Evolutionary conservation across 2,113 vertebrate genomes (phyloP), one percentile per base, ranked within the genome.

Genomic region (Aptenodytes forsteri): DNA sequence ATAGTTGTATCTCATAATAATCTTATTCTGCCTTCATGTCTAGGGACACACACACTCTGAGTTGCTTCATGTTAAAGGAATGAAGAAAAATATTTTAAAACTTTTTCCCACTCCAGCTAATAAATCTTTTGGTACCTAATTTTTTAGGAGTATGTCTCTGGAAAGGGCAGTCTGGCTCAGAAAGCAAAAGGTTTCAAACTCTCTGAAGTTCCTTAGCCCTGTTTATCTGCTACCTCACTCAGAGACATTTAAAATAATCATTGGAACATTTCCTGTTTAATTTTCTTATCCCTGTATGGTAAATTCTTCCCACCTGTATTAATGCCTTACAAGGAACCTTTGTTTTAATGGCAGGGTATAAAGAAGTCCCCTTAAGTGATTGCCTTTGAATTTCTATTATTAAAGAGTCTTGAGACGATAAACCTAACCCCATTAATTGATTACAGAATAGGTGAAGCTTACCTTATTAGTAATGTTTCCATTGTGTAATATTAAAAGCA

Each of bases 61-160:
- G 54, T 38, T 79, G 44, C n/a, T 96, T 91, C 55, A 80, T 88
- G 70, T 76, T 83, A 85, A 95, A 89, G 32, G 29, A 93, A 95
- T 75, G 75, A 94, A 87, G 59, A 87, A 87, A 87, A 94, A 49
- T n/a, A 76, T 82, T 87, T 84, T 36, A 92, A 91, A 94, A 54
- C 17, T 70, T 79, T 49, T 90, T 30, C 30, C 13, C 34, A 83
- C 69, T 87, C 36, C 70, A 95, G 62, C 16, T 89, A 91, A 58
- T 73, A 94, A 91, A 91, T 95, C 77, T 79, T 94, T 76, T 61
- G 49, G 29, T 93, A 93, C 81, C 66, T 95, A 93, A 73, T 93
- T 85, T 95, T 87, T 96, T 72, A 66, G 42, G 17, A 89, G 18
- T 56, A 3, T 49, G 30, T 76, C 58, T 85, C 40, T 93, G 58